Conservation (phyloP, 2,113 vertebrate genomes). For the Microcebus jonahi region DNA sequence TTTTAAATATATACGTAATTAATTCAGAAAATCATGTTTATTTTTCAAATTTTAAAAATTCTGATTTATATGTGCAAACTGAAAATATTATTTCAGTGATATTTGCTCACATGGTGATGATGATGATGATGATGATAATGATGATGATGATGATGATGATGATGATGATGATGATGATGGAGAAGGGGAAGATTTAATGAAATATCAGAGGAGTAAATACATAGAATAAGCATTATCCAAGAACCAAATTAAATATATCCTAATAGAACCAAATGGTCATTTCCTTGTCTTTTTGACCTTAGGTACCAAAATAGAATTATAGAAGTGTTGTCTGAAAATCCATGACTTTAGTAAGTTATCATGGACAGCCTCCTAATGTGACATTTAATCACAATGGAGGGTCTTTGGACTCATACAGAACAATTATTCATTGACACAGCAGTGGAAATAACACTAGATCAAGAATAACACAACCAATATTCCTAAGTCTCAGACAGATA, state of each 20-base stretch:
- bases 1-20: background rate
- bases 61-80: background rate
- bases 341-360: background rate
- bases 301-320: background rate
- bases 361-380: background rate
- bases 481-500: background rate
- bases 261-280: background rate
- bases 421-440: background rate
- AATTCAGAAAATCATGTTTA: slow-evolving; percentile 16
- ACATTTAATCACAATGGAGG: background rate
- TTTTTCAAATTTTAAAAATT: background rate
- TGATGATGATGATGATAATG: no score
- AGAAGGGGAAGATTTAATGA: background rate
- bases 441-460: background rate
- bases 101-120: background rate
- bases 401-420: background rate
- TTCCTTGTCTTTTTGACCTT: background rate
- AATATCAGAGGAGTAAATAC: background rate
- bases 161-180: no score
- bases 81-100: background rate
- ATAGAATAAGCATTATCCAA: background rate
- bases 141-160: background rate
- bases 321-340: background rate
- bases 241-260: background rate
- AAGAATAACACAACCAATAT: background rate